phyloP scores from a whole-genome alignment of 1,140 invertebrate species.

The Drosophila kepulauana region DNA sequence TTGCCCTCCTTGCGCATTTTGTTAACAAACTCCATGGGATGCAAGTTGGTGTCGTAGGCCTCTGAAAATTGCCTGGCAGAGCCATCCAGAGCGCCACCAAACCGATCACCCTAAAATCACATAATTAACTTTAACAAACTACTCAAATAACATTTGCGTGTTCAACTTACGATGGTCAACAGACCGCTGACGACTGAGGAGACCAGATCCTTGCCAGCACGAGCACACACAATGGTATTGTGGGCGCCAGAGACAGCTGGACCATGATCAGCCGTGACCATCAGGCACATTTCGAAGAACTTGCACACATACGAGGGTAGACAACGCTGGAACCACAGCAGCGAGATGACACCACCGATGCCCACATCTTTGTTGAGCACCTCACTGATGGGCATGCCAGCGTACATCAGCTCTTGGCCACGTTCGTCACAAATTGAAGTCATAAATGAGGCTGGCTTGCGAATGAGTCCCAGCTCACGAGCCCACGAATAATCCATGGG shows the following conservation, averaged over 20 bases:
- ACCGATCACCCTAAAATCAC: constrained; percentile 94
- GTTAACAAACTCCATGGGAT: constrained; percentile 99
- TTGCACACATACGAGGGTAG: constrained; percentile 97
- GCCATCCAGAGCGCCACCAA: constrained; percentile 98
- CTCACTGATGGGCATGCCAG: constrained; percentile 99
- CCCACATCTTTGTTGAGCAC: constrained; percentile 95
- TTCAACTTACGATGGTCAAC: constrained; percentile 95
- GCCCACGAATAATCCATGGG: constrained; percentile 99
- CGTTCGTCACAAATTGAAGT: constrained; percentile 99
- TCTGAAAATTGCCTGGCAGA: constrained; percentile 98
- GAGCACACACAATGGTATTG: constrained; percentile 99
- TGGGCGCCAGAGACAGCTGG: constrained; percentile 99
- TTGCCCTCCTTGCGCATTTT: constrained; percentile 98
- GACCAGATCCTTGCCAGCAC: constrained; percentile 99
- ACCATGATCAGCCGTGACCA: constrained; percentile 99
- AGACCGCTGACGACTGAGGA: constrained; percentile 98
- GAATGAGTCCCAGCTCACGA: constrained; percentile 97
- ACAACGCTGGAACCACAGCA: constrained; percentile 99
- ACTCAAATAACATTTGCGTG: not conserved
- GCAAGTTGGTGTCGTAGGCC: constrained; percentile 96
- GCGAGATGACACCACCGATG: constrained; percentile 98
- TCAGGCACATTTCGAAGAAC: constrained; percentile 99
- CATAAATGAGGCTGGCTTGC: constrained; percentile 99
- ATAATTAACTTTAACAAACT: not conserved
- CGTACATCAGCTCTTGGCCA: constrained; percentile 98